A percentile compares a stretch with the other conserved stretches of the same genome.
Conservation (phyloP, 1,140 invertebrate genomes). For the Procambarus virginalis region DNA sequence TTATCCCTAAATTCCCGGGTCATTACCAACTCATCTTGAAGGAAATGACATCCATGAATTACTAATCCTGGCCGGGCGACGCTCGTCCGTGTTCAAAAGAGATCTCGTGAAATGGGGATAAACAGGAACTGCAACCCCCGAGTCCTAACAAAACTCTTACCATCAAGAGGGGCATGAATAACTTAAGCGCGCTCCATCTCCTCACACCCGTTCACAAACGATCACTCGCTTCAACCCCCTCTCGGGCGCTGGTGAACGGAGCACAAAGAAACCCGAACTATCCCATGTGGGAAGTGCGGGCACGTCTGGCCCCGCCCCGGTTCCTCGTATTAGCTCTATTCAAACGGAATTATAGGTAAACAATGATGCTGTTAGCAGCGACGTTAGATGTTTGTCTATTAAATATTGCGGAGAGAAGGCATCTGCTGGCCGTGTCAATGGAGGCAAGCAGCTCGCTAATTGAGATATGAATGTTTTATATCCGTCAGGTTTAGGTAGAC, state of each 20-base stretch:
- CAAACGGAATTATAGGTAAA: constrained; percentile 62
- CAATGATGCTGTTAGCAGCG: constrained; percentile 54
- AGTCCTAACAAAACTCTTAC: constrained; percentile 32
- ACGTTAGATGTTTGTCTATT: constrained; percentile 53
- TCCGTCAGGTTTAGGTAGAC: not conserved
- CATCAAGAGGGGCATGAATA: constrained; percentile 49
- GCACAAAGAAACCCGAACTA: not conserved
- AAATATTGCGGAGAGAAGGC: constrained; percentile 62
- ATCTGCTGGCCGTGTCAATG: constrained; percentile 60
- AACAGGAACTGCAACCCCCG: constrained; percentile 12
- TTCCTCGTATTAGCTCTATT: constrained; percentile 59
- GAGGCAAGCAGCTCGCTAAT: constrained; percentile 43
- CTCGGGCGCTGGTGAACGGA: constrained; percentile 1
- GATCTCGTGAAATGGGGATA: constrained; percentile 45
- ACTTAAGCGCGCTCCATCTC: constrained; percentile 8
- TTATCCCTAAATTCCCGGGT: constrained; percentile 9
- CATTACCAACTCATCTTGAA: constrained; percentile 47
- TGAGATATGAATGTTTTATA: constrained; percentile 61
- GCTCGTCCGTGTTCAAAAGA: constrained; percentile 37
- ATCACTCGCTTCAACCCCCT: not conserved
- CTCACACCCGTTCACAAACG: not conserved
- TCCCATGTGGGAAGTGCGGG: not conserved
- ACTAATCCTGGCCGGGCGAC: constrained; percentile 20
- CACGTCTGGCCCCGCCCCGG: constrained; percentile 15
- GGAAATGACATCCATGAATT: constrained; percentile 63